Percentiles rank a stretch among this genome's conserved stretches.
phyloP scores from a whole-genome alignment of 2,888 invertebrate genomes.

The Achlya flavicornis region DNA sequence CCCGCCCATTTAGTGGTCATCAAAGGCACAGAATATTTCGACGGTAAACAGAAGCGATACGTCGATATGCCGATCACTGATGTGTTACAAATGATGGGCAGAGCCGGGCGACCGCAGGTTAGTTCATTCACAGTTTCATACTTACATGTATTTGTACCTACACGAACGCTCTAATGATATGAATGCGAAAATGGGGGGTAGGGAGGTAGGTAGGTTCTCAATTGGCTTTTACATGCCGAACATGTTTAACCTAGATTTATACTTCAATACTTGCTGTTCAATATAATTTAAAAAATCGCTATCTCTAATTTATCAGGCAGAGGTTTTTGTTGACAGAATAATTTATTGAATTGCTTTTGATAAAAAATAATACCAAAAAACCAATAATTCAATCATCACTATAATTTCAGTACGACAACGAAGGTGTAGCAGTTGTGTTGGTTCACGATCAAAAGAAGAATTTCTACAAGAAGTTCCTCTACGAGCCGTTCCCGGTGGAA shows the following conservation, averaged over 20 bases:
- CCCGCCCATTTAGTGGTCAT: constrained; percentile 99
- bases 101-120: constrained; percentile 95
- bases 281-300: too few relatives aligned
- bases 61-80: constrained; percentile 99
- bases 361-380: too few relatives aligned
- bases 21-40: constrained; percentile 99
- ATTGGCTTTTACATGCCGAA: too few relatives aligned
- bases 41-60: constrained; percentile 97
- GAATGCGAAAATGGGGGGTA: too few relatives aligned
- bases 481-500: constrained; percentile 99
- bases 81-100: constrained; percentile 99
- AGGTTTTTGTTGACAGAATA: too few relatives aligned
- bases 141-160: neutral
- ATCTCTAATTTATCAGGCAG: too few relatives aligned
- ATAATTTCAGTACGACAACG: constrained; percentile 93
- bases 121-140: neutral
- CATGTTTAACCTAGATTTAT: too few relatives aligned
- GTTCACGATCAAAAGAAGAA: constrained; percentile 99
- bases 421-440: constrained; percentile 93
- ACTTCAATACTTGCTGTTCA: too few relatives aligned
- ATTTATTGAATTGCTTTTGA: too few relatives aligned
- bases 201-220: too few relatives aligned
- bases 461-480: constrained; percentile 99
- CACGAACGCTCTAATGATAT: too few relatives aligned
- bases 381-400: too few relatives aligned